phyloP scores from a whole-genome alignment of 2,113 vertebrate genomes.

The Myanophis thanlyinensis region DNA sequence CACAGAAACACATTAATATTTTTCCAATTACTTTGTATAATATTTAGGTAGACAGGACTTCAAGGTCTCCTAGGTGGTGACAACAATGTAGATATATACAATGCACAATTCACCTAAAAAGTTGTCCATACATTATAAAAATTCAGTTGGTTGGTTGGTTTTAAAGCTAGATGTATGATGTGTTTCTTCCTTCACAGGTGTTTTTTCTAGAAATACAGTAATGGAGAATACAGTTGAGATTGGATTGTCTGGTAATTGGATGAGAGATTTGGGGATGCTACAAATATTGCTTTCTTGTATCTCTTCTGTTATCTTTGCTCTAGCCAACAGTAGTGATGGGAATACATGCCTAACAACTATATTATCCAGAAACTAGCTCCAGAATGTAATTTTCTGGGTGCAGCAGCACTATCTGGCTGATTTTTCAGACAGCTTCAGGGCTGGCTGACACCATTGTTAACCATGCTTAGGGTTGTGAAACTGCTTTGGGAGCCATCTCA shows the following conservation, averaged over 20 bases:
- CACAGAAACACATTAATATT: background rate
- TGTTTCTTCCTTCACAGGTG: background rate
- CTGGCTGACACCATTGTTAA: constrained; percentile 62
- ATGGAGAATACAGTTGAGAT: constrained; percentile 29
- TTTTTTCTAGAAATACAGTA: background rate
- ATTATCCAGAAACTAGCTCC: constrained; percentile 64
- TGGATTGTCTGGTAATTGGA: constrained; percentile 45
- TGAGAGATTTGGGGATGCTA: constrained; percentile 49
- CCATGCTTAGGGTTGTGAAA: constrained; percentile 48
- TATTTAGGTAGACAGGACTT: background rate
- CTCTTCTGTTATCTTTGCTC: constrained; percentile 45
- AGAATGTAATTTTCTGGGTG: constrained; percentile 50
- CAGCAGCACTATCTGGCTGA: constrained; percentile 55
- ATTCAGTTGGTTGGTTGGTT: background rate
- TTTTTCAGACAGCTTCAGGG: constrained; percentile 56
- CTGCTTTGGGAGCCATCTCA: constrained; percentile 50
- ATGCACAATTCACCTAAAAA: background rate
- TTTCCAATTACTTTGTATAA: background rate
- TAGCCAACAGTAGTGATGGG: constrained; percentile 61
- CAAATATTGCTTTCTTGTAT: constrained; percentile 32
- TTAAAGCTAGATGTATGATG: background rate
- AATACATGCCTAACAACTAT: constrained; percentile 68
- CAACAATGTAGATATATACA: background rate
- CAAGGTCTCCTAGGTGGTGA: background rate
- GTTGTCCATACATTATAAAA: background rate